Evolutionary conservation across 2,888 invertebrate genomes (phyloP).

Genomic region (Chrysolina americana): DNA sequence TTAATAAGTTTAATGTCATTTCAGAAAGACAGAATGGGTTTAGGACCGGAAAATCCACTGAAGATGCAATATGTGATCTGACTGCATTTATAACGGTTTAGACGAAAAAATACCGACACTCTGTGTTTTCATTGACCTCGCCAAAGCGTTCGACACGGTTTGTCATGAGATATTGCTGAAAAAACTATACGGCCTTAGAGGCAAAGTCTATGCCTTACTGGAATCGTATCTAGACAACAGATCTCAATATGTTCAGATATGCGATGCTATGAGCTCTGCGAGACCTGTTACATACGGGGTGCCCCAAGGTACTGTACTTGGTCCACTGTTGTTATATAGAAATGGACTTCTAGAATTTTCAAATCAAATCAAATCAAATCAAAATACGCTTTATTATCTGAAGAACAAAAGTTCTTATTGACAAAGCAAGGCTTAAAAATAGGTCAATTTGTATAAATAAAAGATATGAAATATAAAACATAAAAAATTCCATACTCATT

Average conservation of each 20-base stretch:
- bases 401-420: too few relatives aligned
- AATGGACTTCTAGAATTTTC: background rate
- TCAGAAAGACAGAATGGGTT: background rate
- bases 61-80: background rate
- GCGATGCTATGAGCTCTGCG: background rate
- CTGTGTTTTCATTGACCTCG: background rate
- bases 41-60: background rate
- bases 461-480: too few relatives aligned
- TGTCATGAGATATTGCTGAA: background rate
- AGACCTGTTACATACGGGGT: conserved; percentile 19
- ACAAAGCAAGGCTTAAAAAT: too few relatives aligned
- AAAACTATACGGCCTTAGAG: background rate
- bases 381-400: too few relatives aligned
- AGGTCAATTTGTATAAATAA: too few relatives aligned
- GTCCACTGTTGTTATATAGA: conserved; percentile 13
- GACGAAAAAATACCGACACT: background rate
- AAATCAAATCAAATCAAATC: too few relatives aligned
- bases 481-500: too few relatives aligned
- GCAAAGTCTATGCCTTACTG: conserved; percentile 21
- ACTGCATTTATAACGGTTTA: background rate
- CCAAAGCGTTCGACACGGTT: too few relatives aligned
- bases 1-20: background rate
- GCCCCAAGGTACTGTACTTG: conserved; percentile 25
- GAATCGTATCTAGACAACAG: conserved; percentile 25
- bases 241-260: conserved; percentile 27